Percentiles rank a stretch among this genome's conserved stretches.
Evolutionary conservation across 2,797 vertebrate species (phyloP).

Genomic region (Tragelaphus oryx): DNA sequence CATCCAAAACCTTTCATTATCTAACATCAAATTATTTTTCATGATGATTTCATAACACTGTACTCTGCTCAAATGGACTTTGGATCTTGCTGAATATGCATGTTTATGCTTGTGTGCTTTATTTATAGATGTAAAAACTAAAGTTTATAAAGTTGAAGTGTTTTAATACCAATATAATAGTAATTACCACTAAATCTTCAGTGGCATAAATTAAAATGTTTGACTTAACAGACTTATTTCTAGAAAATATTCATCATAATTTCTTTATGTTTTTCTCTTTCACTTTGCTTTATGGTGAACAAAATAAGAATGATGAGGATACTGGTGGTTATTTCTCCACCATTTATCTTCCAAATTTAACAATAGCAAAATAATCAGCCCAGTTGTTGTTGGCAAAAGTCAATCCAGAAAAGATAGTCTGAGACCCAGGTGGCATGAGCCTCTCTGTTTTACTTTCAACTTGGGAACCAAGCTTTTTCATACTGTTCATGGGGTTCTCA

Average conservation of each 20-base stretch:
- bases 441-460: background rate
- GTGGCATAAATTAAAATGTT: background rate
- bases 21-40: background rate
- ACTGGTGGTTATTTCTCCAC: background rate
- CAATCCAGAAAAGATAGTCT: background rate
- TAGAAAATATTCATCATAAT: constrained; percentile 4
- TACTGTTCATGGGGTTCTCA: background rate
- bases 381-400: background rate
- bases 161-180: constrained; percentile 12
- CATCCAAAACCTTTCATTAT: background rate
- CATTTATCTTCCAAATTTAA: background rate
- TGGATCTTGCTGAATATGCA: background rate
- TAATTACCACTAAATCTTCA: background rate
- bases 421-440: background rate
- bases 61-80: background rate
- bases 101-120: background rate
- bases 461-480: background rate
- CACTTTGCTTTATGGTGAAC: background rate
- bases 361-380: background rate
- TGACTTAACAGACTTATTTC: background rate
- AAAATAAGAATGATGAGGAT: constrained; percentile 1
- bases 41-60: background rate
- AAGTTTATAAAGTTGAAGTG: background rate
- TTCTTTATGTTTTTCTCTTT: background rate
- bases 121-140: background rate